These are phyloP conservation scores for Ctenoplectra terminalis DNA, from an alignment of 1,140 invertebrate species.

Conservation along the genomic window DNA sequence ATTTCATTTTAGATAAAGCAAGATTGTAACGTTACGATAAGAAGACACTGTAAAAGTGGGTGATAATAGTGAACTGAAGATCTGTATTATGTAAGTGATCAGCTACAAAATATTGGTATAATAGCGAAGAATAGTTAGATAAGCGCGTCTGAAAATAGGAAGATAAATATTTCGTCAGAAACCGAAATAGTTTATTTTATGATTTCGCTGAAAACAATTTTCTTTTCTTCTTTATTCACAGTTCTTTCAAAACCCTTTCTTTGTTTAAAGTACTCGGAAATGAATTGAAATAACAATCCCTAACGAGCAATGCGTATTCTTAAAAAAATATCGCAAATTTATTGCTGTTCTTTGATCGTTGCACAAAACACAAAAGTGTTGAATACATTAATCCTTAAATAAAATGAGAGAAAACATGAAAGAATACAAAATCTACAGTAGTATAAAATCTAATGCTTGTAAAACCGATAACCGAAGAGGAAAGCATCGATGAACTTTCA, in stretches of 20 bases:
- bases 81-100: conserved; percentile 29
- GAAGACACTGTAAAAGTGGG: conserved; percentile 15
- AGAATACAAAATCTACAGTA: too few relatives aligned
- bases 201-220: background rate
- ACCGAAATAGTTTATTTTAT: background rate
- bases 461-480: rapidly evolving
- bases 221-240: background rate
- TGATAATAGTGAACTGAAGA: conserved; percentile 29
- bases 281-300: too few relatives aligned
- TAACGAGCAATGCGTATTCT: background rate
- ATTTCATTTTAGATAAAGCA: conserved; percentile 23
- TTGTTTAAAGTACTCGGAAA: too few relatives aligned
- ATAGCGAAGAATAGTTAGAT: conserved; percentile 20
- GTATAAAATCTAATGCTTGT: too few relatives aligned
- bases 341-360: rapidly evolving
- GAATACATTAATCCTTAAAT: rapidly evolving
- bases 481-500: background rate
- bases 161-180: conserved; percentile 33
- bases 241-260: background rate
- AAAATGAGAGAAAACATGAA: too few relatives aligned
- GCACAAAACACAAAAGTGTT: background rate
- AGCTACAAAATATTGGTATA: conserved; percentile 14
- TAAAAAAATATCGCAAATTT: background rate
- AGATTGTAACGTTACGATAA: conserved; percentile 39
- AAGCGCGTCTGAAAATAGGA: conserved; percentile 9